A percentile compares a stretch with the other conserved stretches of the same genome.
These are phyloP conservation scores for Aviceda subcristata DNA, from an alignment of 2,113 vertebrate species.

Conservation along the genomic window DNA sequence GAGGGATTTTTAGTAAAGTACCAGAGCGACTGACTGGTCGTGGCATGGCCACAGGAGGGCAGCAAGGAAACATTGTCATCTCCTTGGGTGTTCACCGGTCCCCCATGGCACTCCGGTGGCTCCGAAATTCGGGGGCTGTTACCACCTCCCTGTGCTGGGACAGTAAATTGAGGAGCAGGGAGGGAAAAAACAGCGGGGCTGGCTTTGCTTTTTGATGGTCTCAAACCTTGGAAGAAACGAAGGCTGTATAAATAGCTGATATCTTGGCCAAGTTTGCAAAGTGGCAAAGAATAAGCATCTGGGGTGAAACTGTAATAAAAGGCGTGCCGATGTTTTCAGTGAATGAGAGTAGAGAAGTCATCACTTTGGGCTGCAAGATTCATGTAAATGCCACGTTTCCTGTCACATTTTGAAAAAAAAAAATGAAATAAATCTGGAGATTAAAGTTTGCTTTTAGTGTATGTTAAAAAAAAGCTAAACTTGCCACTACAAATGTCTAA, in stretches of 20 bases:
- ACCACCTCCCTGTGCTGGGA: background rate
- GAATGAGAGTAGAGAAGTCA: background rate
- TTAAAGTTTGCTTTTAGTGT: background rate
- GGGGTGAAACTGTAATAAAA: background rate
- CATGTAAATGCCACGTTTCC: background rate
- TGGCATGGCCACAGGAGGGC: slow-evolving; percentile 13
- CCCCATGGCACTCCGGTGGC: fast-evolving
- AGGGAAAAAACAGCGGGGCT: background rate
- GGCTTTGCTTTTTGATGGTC: background rate
- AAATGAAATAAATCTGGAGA: background rate
- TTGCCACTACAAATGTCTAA: background rate
- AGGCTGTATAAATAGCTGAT: background rate
- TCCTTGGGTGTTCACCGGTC: background rate
- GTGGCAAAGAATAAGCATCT: background rate
- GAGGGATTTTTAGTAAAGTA: background rate
- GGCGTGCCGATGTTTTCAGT: fast-evolving
- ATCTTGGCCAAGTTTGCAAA: background rate
- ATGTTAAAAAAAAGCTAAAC: background rate
- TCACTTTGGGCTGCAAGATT: background rate
- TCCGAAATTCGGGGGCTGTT: fast-evolving
- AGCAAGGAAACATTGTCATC: background rate
- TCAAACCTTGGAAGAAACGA: background rate
- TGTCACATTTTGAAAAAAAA: background rate
- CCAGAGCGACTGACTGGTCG: background rate
- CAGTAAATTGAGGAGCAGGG: background rate